phyloP scores from a whole-genome alignment of 30 jellyfish, hydroid and myxozoan species.

The Mastigias papua region DNA sequence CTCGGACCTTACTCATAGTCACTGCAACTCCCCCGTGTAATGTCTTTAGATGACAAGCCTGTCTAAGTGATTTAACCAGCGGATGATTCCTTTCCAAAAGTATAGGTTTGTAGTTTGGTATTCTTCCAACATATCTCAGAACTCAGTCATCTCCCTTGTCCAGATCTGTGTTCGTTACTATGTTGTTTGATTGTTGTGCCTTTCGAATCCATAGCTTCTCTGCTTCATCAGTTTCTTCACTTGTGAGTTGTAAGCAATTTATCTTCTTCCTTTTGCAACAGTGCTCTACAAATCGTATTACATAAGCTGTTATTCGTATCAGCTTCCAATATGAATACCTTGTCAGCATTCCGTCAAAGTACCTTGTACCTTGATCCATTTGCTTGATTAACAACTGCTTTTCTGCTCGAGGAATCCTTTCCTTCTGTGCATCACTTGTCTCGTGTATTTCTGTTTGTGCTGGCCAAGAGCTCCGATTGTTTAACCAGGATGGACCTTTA shows the following conservation, averaged over 20 bases:
- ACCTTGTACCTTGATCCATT: conserved; percentile 6
- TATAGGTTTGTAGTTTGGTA: conserved; percentile 69
- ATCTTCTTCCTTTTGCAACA: conserved; percentile 44
- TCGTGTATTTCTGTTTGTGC: neutral
- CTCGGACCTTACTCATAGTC: conserved; percentile 58
- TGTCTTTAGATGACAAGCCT: conserved; percentile 55
- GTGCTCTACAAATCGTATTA: conserved; percentile 49
- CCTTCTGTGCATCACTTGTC: conserved; percentile 9
- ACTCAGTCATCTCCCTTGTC: conserved; percentile 40
- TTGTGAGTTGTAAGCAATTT: conserved; percentile 26
- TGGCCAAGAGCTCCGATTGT: neutral
- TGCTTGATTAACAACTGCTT: conserved; percentile 2
- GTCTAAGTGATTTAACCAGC: conserved; percentile 55
- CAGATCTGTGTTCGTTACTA: conserved; percentile 37
- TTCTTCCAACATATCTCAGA: conserved; percentile 68
- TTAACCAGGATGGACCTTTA: conserved; percentile 51
- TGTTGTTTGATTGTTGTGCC: conserved; percentile 57
- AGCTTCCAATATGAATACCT: neutral
- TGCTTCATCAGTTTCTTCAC: conserved; percentile 57
- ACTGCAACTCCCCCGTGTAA: conserved; percentile 76
- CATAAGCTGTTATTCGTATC: conserved; percentile 32
- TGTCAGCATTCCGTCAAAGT: neutral
- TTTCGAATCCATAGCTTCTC: conserved; percentile 52
- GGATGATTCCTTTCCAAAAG: conserved; percentile 54
- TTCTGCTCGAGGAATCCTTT: neutral